phyloP scores from a whole-genome alignment of 2,888 invertebrate species.

The Calephelis perditalis region DNA sequence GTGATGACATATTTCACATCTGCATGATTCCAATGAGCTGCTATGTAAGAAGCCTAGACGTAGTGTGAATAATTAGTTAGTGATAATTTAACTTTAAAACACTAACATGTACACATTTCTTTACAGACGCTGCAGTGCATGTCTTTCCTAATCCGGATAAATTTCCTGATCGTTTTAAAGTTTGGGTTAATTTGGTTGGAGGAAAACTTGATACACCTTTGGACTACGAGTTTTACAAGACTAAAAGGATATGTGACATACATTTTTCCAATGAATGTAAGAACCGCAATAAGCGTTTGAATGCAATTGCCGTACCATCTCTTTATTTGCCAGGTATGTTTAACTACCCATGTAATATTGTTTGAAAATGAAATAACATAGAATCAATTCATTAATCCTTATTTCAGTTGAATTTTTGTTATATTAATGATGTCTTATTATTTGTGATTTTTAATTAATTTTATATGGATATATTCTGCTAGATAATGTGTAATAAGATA shows the following conservation, averaged over 20 bases:
- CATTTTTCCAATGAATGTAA: not conserved
- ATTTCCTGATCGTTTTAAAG: constrained; percentile 15
- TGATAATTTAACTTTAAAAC: too few species aligned
- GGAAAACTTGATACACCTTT: not conserved
- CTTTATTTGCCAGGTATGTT: constrained; percentile 5
- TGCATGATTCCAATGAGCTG: not conserved
- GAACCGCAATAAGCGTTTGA: constrained; percentile 2
- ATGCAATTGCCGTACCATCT: constrained; percentile 1
- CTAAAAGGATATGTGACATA: constrained; percentile 13
- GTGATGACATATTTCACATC: too few species aligned
- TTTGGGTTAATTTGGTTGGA: constrained; percentile 12
- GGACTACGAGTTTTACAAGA: constrained; percentile 6
- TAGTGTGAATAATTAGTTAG: too few species aligned
- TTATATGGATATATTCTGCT: too few species aligned
- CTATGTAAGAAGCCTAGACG: not conserved
- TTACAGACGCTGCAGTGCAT: too few species aligned
- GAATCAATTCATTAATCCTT: too few species aligned
- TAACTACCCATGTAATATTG: too few species aligned
- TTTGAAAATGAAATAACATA: too few species aligned
- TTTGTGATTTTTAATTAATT: too few species aligned
- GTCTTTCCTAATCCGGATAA: not conserved
- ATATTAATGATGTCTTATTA: too few species aligned
- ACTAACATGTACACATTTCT: not conserved
- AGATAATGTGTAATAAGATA: too few species aligned
- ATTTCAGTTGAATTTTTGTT: too few species aligned